Evolutionary conservation across 2,113 vertebrate species (phyloP).

Genomic region (Saccopteryx bilineata): DNA sequence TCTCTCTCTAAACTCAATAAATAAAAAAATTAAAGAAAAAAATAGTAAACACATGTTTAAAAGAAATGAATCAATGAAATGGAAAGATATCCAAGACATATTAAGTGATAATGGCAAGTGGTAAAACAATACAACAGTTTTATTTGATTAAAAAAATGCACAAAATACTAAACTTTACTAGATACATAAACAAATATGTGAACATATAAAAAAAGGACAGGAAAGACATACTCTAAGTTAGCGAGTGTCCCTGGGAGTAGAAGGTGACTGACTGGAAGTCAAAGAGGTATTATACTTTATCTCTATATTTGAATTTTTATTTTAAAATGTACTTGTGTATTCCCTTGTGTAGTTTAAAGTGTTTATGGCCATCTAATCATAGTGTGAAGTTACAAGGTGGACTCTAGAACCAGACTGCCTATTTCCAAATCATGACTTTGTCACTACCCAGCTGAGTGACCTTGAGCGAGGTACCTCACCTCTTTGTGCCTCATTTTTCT

Average conservation of each 20-base stretch:
- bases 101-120: not conserved
- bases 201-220: not conserved
- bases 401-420: not conserved
- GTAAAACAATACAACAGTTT: not conserved
- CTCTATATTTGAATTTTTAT: not conserved
- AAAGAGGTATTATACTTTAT: not conserved
- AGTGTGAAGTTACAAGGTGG: not conserved
- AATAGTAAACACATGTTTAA: not conserved
- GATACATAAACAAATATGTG: not conserved
- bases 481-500: not conserved
- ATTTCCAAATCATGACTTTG: not conserved
- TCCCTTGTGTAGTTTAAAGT: not conserved
- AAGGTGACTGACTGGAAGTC: not conserved
- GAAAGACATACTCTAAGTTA: not conserved
- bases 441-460: no score
- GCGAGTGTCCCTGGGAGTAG: not conserved
- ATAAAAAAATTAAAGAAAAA: no score
- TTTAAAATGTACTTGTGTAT: not conserved
- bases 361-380: not conserved
- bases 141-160: not conserved
- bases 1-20: no score
- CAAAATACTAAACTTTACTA: not conserved
- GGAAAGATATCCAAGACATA: not conserved
- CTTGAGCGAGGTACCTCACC: not conserved
- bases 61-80: not conserved